Evolutionary conservation across 2,888 invertebrate genomes (phyloP), one percentile per base, ranked within the genome.

Genomic region (Crepidodera aurea): DNA sequence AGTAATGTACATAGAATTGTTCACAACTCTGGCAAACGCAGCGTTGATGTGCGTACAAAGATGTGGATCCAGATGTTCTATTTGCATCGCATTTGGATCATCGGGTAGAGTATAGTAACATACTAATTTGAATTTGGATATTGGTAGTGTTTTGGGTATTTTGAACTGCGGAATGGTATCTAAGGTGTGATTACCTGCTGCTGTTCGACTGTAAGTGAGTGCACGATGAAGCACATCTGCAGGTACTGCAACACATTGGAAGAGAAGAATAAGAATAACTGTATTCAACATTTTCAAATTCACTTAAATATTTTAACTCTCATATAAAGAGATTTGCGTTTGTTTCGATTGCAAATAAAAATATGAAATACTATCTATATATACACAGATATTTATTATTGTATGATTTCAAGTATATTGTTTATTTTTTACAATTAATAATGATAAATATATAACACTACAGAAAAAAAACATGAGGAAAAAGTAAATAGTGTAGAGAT

Each of bases 21-120:
- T 86, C 2, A 78, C 75, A 37, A 94, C 83, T 61, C 79, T 77
- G 16, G 89, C 90, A 82, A 92, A 90, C 40, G 90, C 94, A 59
- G 93, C 82, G 77, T 92, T 92, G 63, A 94, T 86, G 80, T 94
- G 94, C 1, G 93, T 92, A 78, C 94, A 95, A 59, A 94, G 82
- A 71, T 85, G 79, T 18, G 92, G 86, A 75, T 91, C 87, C 25
- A 94, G 84, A 70, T 77, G 55, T 73, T 72, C 57, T 67, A 71
- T 70, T 77, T 78, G 70, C 76, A 73, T 64, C 69, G 72, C 62
- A 10, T 67, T 50, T 19, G 19, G 42, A 32, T 61, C 67, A 44
- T 44, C 29, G 2, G 88, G 87, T 63, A 86, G 83, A 67, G 85
- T 85, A 79, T 91, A 92, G 80, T 93, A 93, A 75, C 92, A 93